Conservation (phyloP, 2,113 vertebrate genomes). For the Perca fluviatilis region DNA sequence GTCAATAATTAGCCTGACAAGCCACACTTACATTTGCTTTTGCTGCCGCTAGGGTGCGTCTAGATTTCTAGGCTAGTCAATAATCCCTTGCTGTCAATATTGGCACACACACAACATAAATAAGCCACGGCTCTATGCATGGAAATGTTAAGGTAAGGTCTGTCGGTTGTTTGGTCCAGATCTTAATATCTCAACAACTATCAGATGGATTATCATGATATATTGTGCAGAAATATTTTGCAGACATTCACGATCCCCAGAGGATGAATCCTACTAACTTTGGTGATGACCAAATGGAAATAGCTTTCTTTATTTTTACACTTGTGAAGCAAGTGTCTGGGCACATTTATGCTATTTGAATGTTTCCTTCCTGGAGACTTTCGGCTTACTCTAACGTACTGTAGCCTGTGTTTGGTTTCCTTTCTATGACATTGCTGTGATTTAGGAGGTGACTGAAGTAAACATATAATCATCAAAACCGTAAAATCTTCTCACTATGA, state of each 20-base stretch:
- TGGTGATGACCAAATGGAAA: neutral
- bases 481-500: neutral
- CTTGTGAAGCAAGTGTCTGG: neutral
- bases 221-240: neutral
- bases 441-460: conserved; percentile 13
- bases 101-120: neutral
- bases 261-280: neutral
- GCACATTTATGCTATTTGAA: neutral
- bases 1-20: too few relatives aligned
- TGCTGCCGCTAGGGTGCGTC: too few relatives aligned
- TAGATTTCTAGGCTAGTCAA: too few relatives aligned
- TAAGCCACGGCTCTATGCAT: neutral
- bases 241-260: neutral
- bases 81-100: neutral
- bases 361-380: neutral
- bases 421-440: conserved; percentile 6
- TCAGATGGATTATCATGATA: neutral
- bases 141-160: neutral
- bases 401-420: neutral
- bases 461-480: conserved; percentile 21
- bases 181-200: neutral
- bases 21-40: too few relatives aligned
- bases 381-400: neutral
- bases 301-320: neutral
- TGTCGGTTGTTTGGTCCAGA: neutral